Evolutionary conservation across 2,888 invertebrate genomes (phyloP), one percentile per base, ranked within the genome.

Genomic region (Diaphora mendica): DNA sequence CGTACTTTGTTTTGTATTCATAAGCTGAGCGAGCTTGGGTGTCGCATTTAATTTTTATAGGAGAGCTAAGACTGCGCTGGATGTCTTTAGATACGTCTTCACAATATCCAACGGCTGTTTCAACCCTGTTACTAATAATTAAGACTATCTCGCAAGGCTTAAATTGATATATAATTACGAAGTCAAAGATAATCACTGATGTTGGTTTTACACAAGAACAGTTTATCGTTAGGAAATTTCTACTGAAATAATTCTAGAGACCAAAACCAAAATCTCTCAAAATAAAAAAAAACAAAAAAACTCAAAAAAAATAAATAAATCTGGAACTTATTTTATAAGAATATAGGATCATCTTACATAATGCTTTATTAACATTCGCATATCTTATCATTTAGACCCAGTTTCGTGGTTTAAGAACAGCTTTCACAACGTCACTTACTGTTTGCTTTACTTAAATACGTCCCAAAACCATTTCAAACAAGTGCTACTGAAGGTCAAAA

Each of bases 401-500:
- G 51, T 23, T 9, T 9, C 11, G 13, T 8, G n/a, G 13, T 59
- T 59, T 4, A 23, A 26, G 55, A 13, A 26, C 26, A 59, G n/a
- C 55, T 55, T 55, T 55, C 4, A 59, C 55, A 20, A n/a, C 17
- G 23, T 35, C 65, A 13, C 0, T 35, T 4, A 20, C 39, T 39
- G n/a, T 39, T 20, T 33, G 8, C 15, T 64, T 33, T 33, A 64
- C 33, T 35, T 35, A 30, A 30, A 17, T 20, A 30, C 2, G 13
- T 35, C 17, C 20, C 67, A 26, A 64, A 71, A 13, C 20, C 39
- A 23, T 48, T 30, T 13, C 64, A 65, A 65, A 44, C 33, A 26
- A 44, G 35, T 67, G 33, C 48, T 20, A 66, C 20, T 73, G n/a
- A 75, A 74, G 71, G 75, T 66, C 55, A 68, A 71, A 30, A 26